Base-by-base conservation (phyloP, 2,888 invertebrate species). In the Homarus gammarus region DNA sequence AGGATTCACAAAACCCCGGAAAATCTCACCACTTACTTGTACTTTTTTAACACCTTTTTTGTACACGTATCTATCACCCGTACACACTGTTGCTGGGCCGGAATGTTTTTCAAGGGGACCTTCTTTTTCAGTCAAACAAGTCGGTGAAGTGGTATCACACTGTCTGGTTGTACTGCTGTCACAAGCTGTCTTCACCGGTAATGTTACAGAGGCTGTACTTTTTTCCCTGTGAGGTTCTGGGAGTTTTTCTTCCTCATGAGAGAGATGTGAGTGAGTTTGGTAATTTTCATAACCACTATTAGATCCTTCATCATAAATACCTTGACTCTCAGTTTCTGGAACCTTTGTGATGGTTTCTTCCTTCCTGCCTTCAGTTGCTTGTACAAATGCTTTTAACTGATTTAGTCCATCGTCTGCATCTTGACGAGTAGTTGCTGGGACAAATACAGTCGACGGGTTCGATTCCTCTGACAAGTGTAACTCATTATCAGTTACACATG, bases 371-470 rank as follows among this genome's bases (percentile, higher is more conserved):
- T 84, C 88, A n/a, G 77, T 88, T 31, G 64, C 88, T 40, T 88
- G 49, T 8, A 88, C 83, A 78, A 88, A 88, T 36, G 64, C 88
- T 27, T 64, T 61, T 68, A 88, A 61, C 68, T 83, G 88, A 15
- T 73, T 83, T 36, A 88, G 49, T 38, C 84, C 88, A 31, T 84
- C 84, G 31, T 88, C 88, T 15, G 61, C 22, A 12, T 83, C 78
- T 22, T 61, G 56, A 33, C 22, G 22, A 2, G 81, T 73, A n/a
- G 33, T 5, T 0, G 61, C 40, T 27, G n/a, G 31, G n/a, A 36
- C 40, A 31, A 40, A 70, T 49, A 33, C 12, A 27, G 31, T 15
- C 22, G 2, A 68, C 31, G 70, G 31, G 8, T 36, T 36, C 31
- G 6, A 8, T 40, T 36, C 73, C 1, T 27, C 70, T 15, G 70